Evolutionary conservation across 2,888 invertebrate genomes (phyloP).

Genomic region (Erannis defoliaria): DNA sequence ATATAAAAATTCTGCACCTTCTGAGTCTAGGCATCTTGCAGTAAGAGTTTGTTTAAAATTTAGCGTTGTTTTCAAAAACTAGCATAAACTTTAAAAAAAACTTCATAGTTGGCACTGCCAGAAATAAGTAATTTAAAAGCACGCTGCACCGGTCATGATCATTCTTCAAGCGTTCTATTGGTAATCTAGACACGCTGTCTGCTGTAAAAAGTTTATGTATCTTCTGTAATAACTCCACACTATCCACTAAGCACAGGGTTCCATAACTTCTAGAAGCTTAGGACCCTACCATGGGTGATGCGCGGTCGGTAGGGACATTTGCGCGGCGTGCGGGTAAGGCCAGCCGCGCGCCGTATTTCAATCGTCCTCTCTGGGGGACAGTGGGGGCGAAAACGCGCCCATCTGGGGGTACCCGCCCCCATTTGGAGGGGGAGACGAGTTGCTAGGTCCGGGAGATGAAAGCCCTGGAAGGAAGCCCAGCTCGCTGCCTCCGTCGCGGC

Average conservation of each 20-base stretch:
- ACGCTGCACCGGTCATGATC: not conserved
- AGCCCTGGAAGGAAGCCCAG: slow-evolving; percentile 87
- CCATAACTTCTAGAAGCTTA: slow-evolving; percentile 34
- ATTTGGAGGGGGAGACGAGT: slow-evolving; percentile 89
- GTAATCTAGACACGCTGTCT: not conserved
- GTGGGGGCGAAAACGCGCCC: slow-evolving; percentile 90
- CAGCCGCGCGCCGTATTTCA: slow-evolving; percentile 90
- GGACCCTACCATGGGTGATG: slow-evolving; percentile 77
- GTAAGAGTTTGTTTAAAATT: too few relatives aligned
- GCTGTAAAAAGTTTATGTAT: slow-evolving; percentile 7
- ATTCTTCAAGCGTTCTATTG: not conserved
- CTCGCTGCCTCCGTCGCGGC: slow-evolving; percentile 91
- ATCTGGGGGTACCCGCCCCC: slow-evolving; percentile 86
- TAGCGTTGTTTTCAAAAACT: too few relatives aligned
- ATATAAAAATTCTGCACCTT: too few relatives aligned
- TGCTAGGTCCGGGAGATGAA: slow-evolving; percentile 87
- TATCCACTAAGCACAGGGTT: slow-evolving; percentile 33
- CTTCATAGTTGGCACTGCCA: not conserved
- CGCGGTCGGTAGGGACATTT: slow-evolving; percentile 69
- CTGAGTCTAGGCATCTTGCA: too few relatives aligned
- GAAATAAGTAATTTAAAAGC: not conserved
- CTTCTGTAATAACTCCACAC: slow-evolving; percentile 22
- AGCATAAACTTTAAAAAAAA: not conserved
- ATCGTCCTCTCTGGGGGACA: slow-evolving; percentile 92
- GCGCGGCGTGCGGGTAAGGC: slow-evolving; percentile 85